Evolutionary conservation across 2,113 vertebrate genomes (phyloP).

Genomic region (Tapirus terrestris): DNA sequence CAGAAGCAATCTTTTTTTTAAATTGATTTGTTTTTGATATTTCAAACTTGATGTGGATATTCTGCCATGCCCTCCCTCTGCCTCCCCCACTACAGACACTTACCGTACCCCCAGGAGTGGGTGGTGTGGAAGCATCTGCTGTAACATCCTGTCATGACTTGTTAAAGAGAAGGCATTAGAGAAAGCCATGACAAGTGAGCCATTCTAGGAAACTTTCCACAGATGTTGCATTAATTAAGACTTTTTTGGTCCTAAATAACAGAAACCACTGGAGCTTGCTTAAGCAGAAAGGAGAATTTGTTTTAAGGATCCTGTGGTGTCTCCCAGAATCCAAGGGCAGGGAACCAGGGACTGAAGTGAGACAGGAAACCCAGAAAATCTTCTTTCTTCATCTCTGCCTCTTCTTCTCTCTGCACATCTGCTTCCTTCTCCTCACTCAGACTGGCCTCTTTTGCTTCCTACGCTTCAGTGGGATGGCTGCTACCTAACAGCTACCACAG

Average conservation of each 20-base stretch:
- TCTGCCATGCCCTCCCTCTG: neutral
- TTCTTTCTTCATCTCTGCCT: neutral
- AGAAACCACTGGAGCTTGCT: conserved; percentile 47
- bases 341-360: neutral
- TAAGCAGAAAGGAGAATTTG: conserved; percentile 55
- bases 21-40: neutral
- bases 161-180: neutral
- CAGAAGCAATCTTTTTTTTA: neutral
- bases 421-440: neutral
- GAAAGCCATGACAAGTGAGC: conserved; percentile 36
- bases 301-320: conserved; percentile 39
- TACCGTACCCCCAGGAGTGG: neutral
- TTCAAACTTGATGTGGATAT: neutral
- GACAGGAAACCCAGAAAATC: neutral
- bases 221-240: conserved; percentile 69
- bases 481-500: neutral
- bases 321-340: conserved; percentile 26
- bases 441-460: neutral
- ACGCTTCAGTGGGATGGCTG: neutral
- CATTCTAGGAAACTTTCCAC: conserved; percentile 69
- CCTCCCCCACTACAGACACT: neutral
- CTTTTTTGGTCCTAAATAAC: conserved; percentile 42
- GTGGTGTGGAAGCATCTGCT: neutral
- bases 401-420: neutral
- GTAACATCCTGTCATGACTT: neutral